Evolutionary conservation across 2,113 vertebrate species (phyloP).

Genomic region (Mustelus asterias): DNA sequence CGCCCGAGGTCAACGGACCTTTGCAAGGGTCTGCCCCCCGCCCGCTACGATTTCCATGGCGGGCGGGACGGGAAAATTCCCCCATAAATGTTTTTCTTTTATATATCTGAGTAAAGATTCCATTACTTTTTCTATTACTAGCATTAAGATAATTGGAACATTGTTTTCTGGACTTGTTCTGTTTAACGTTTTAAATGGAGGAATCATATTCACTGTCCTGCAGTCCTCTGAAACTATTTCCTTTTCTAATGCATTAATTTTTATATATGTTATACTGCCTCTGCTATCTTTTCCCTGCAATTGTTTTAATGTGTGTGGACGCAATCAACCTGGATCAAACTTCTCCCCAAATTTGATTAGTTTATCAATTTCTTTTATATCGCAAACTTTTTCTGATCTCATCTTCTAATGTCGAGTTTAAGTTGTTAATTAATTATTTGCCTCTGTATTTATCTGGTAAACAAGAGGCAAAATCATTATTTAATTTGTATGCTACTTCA

Average conservation of each 20-base stretch:
- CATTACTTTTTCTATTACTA: neutral
- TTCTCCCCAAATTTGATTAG: neutral
- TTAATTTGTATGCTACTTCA: neutral
- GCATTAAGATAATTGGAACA: neutral
- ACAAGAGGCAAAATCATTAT: neutral
- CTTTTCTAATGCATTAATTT: neutral
- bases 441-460: neutral
- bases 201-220: neutral
- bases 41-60: too few species aligned
- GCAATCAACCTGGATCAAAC: neutral
- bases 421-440: too few species aligned
- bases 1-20: too few species aligned
- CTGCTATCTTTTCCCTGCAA: neutral
- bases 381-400: neutral
- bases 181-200: neutral
- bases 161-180: neutral
- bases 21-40: too few species aligned
- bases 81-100: neutral
- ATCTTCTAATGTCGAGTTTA: neutral
- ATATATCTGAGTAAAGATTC: neutral
- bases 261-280: neutral
- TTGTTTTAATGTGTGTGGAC: neutral
- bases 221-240: neutral
- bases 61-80: too few species aligned
- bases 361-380: neutral